These are phyloP conservation scores for Leptosomus discolor DNA, from an alignment of 2,113 vertebrate species.

Conservation along the genomic window DNA sequence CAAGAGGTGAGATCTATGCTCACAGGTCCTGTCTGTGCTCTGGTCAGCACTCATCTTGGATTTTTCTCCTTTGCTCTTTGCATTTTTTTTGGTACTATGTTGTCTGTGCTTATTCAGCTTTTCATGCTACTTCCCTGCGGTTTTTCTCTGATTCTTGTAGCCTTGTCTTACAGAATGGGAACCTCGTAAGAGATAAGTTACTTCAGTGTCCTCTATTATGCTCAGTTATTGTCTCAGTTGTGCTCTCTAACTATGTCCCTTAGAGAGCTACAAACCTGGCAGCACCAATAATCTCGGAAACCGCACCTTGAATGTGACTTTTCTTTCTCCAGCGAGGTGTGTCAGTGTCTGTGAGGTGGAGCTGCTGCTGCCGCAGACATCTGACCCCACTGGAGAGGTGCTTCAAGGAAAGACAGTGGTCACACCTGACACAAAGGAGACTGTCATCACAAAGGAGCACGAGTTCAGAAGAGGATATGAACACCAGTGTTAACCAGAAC, in stretches of 20 bases:
- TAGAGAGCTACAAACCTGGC: background rate
- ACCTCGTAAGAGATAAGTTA: background rate
- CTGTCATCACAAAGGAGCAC: background rate
- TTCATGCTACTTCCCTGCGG: background rate
- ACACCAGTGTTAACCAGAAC: background rate
- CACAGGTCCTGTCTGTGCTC: background rate
- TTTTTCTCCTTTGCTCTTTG: background rate
- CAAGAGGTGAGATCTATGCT: background rate
- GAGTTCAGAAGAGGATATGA: background rate
- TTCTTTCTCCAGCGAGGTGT: background rate
- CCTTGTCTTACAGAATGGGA: background rate
- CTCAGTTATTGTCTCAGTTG: background rate
- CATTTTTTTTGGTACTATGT: background rate
- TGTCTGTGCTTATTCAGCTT: background rate
- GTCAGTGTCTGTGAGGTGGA: background rate
- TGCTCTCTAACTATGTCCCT: background rate
- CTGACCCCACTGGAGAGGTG: background rate
- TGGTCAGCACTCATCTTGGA: background rate
- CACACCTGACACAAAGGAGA: background rate
- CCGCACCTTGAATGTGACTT: background rate
- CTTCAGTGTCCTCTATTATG: background rate
- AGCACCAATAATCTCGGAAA: fast-evolving
- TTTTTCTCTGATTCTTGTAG: background rate
- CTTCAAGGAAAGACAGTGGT: background rate
- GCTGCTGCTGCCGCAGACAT: background rate